These are phyloP conservation scores for Andrena hattorfiana DNA, from an alignment of 2,888 invertebrate genomes.

Conservation along the genomic window DNA sequence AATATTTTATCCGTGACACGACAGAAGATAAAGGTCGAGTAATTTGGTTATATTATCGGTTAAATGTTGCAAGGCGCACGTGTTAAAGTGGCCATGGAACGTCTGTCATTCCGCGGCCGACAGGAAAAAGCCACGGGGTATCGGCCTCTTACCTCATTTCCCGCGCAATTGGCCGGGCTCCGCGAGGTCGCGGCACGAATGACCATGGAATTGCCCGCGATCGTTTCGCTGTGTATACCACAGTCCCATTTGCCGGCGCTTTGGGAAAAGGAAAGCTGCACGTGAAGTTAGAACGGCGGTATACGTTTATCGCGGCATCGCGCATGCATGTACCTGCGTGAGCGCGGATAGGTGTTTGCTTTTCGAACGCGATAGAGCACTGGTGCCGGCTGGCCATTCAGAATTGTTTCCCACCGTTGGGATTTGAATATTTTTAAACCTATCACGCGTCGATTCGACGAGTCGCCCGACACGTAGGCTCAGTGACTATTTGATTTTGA, in stretches of 20 bases:
- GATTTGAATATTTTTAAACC: no score
- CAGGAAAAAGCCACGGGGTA: neutral
- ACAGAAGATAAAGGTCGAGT: conserved; percentile 39
- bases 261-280: conserved; percentile 1
- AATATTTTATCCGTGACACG: conserved; percentile 43
- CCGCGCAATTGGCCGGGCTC: neutral
- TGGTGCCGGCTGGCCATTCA: neutral
- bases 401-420: neutral
- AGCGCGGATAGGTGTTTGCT: neutral
- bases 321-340: no score
- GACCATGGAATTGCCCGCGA: conserved; percentile 14
- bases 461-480: no score
- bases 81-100: conserved; percentile 7
- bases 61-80: conserved; percentile 45
- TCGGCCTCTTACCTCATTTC: conserved; percentile 4
- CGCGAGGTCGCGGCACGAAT: conserved; percentile 27
- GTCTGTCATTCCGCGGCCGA: conserved; percentile 10
- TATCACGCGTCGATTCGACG: no score
- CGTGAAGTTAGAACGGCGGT: neutral
- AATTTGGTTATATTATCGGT: conserved; percentile 50
- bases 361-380: neutral
- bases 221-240: neutral
- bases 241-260: conserved; percentile 10
- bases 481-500: no score
- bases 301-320: neutral